Base-by-base conservation (phyloP, 2,797 vertebrate genomes). In the Ctenopoma kingsleyae region DNA sequence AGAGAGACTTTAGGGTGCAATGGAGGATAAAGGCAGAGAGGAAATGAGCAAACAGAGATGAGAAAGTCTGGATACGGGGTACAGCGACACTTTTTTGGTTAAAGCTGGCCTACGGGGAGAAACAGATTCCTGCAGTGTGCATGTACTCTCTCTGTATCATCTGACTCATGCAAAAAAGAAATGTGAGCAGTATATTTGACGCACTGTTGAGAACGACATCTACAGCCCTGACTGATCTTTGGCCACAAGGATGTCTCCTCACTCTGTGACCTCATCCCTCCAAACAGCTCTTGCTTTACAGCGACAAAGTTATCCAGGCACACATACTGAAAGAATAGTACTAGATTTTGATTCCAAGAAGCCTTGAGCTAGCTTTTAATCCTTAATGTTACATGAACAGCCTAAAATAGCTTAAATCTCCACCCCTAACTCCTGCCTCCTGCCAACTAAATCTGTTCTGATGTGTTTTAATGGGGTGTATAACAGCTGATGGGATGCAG, bases 371-470 rank as follows among this genome's bases (percentile, higher is more conserved):
- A 78, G 64, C 76, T 78, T 89, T 86, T 87, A 90, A 92, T 90
- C 83, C 86, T 86, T 81, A 84, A 90, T 84, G 85, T 91, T 87
- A 89, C 80, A 87, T 54, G 84, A 86, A 84, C 62, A 59, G 82
- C 85, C 83, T 71, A 80, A 87, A 91, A 91, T 91, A 89, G 83
- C 71, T 61, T 63, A 74, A 86, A 84, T 87, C 84, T 82, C 85
- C 71, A 69, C 66, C 78, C 64, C 23, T 48, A 56, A 71, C 61
- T 13, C 82, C 67, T 62, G 66, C 12, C 30, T 17, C 20, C 67
- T 51, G 59, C 74, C 68, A 74, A 65, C 46, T 64, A 67, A 81
- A 71, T 74, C 80, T 74, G 51, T 55, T 72, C 63, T 61, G 32
- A 10, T 79, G 68, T 59, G 46, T 71, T 89, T 81, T 68, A 73